Percentiles rank a stretch among this genome's conserved stretches.
Conservation (phyloP, 1,140 invertebrate species). For the Achroia grisella region DNA sequence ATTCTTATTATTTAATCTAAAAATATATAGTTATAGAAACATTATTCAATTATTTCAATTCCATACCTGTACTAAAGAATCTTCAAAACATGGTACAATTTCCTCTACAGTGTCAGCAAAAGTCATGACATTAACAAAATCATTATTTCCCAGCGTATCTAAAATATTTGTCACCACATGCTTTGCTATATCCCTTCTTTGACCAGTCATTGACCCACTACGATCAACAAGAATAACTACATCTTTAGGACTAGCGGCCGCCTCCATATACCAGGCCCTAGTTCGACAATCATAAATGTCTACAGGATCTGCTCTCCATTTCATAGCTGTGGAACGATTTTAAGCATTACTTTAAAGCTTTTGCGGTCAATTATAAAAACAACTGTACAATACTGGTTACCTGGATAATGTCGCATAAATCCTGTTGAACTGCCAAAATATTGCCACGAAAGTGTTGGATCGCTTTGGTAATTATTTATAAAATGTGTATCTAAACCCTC, state of each 20-base stretch:
- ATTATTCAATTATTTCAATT: not conserved
- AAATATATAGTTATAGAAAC: not conserved
- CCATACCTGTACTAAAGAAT: slow-evolving; percentile 86
- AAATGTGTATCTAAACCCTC: slow-evolving; percentile 91
- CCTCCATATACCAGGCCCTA: slow-evolving; percentile 96
- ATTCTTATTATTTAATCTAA: not conserved
- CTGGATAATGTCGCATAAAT: slow-evolving; percentile 96
- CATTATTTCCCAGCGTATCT: slow-evolving; percentile 98
- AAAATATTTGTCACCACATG: slow-evolving; percentile 96
- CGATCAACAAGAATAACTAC: slow-evolving; percentile 95
- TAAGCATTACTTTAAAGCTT: not conserved
- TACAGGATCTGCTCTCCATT: slow-evolving; percentile 82
- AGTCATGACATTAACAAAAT: slow-evolving; percentile 97
- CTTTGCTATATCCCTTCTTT: slow-evolving; percentile 92
- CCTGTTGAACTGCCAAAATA: slow-evolving; percentile 97
- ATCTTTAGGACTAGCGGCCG: slow-evolving; percentile 97
- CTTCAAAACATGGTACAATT: slow-evolving; percentile 91
- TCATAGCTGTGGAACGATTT: slow-evolving; percentile 65
- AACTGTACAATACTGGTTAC: slow-evolving; percentile 50
- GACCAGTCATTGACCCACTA: slow-evolving; percentile 97
- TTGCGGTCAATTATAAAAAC: no score
- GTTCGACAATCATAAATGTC: slow-evolving; percentile 93
- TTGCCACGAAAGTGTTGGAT: slow-evolving; percentile 95
- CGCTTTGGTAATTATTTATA: slow-evolving; percentile 88
- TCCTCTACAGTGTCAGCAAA: slow-evolving; percentile 85